Conservation (phyloP, 2,888 invertebrate genomes). For the Cantharis lateralis region DNA sequence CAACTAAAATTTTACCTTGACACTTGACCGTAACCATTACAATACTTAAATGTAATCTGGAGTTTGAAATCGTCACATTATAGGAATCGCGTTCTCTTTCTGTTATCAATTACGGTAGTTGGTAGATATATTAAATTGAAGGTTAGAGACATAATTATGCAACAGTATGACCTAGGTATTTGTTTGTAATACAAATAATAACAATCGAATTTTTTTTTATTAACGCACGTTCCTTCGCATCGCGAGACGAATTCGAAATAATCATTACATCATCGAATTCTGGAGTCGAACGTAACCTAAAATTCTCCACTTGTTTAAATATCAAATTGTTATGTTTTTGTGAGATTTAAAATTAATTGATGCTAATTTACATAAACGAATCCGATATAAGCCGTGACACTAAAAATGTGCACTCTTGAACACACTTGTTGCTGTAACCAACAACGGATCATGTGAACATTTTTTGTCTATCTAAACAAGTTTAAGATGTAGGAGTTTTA, state of each 20-base stretch:
- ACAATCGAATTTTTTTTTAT: neutral
- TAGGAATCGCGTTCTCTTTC: neutral
- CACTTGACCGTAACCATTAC: conserved; percentile 2
- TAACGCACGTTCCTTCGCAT: neutral
- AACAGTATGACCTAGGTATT: neutral
- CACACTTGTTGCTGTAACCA: neutral
- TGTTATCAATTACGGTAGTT: neutral
- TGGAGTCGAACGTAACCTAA: neutral
- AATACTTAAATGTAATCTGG: neutral
- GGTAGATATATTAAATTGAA: neutral
- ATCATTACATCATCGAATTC: neutral
- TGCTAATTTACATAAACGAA: neutral
- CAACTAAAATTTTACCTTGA: conserved; percentile 18
- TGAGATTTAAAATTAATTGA: neutral
- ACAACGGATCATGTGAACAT: neutral
- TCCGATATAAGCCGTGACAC: neutral
- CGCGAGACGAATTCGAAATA: neutral
- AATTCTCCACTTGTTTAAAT: neutral
- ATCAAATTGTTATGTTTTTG: neutral
- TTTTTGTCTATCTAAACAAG: neutral
- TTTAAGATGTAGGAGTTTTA: neutral
- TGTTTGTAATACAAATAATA: neutral
- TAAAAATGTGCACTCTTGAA: neutral
- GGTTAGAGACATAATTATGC: neutral
- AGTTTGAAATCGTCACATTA: neutral